Evolutionary conservation across 2,888 invertebrate genomes (phyloP), one percentile per base, ranked within the genome.

Genomic region (Margaritifera margaritifera): DNA sequence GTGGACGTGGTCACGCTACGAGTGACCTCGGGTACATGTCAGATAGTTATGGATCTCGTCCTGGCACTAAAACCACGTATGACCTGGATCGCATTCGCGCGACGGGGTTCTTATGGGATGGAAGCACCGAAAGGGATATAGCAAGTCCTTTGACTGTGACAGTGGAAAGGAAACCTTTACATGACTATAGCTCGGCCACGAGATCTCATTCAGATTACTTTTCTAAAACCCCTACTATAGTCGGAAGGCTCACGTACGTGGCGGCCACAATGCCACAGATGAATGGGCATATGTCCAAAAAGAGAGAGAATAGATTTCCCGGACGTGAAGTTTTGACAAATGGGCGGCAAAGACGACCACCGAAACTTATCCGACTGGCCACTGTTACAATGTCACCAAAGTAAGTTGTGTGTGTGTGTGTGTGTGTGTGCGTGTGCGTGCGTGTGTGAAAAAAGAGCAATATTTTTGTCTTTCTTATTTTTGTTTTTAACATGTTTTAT

Each of bases 351-450:
- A 62, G 72, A 50, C 62, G 81, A 15, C 83, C 83, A 18, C 79
- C 84, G 18, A 83, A 81, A 66, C 71, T 82, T 24, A 78, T 84
- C 51, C 74, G 83, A 15, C 64, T 83, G 15, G 81, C 83, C 1
- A 82, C 84, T 1, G 81, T 82, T 8, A 79, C 80, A 3, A 75
- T 83, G 75, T 80, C 82, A 24, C 77, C 82, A 61, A 80, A 73
- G 81, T 82, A 77, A 75, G 79, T 71, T 22, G 20, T n/a, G 24
- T n/a, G 24, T 15, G n/a, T 55, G 8, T 55, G 55, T 55, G 20
- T 24, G 8, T 42, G 42, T 11, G 42, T 42, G 42, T 31, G 27
- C 6, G 27, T 31, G 27, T 31, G 27, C 6, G 27, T 31, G 5
- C 5, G 5, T 27, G 5, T 27, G n/a, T 11, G 11, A 42, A 11